A percentile compares a stretch with the other conserved stretches of the same genome.
Conservation (phyloP, 2,888 invertebrate genomes). For the Pyrrhosoma nymphula region DNA sequence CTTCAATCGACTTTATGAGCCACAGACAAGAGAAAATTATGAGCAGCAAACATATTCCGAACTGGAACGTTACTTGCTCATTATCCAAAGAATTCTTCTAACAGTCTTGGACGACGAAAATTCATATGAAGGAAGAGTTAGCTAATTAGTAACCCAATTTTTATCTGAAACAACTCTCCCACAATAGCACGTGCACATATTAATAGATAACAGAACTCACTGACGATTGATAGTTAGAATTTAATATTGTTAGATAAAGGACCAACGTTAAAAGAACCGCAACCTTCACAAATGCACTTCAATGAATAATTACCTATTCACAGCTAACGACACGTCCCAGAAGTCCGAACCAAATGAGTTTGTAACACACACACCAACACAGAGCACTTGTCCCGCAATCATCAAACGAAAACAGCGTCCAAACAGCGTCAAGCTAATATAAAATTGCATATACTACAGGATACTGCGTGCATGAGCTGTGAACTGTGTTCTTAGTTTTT, state of each 20-base stretch:
- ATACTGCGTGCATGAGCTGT: not conserved
- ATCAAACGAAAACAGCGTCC: not conserved
- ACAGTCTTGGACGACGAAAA: slow-evolving; percentile 14
- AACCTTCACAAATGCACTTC: not conserved
- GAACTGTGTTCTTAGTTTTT: no score
- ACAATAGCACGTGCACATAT: not conserved
- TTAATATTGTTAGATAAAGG: not conserved
- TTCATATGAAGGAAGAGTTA: not conserved
- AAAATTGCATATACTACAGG: not conserved
- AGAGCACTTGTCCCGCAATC: not conserved
- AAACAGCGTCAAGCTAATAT: not conserved
- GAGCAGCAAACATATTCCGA: slow-evolving; percentile 58
- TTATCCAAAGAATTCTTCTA: slow-evolving; percentile 43
- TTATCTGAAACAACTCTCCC: not conserved
- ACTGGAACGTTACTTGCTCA: slow-evolving; percentile 64
- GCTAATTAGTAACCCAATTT: not conserved
- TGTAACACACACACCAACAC: not conserved
- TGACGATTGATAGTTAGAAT: not conserved
- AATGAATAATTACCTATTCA: not conserved
- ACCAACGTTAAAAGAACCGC: not conserved
- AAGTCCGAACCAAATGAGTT: not conserved
- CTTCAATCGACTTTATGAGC: not conserved
- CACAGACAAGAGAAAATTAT: not conserved
- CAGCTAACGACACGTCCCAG: not conserved
- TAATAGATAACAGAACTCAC: not conserved